Conservation (phyloP, 2,888 invertebrate genomes). For the Tetanocera ferruginea region DNA sequence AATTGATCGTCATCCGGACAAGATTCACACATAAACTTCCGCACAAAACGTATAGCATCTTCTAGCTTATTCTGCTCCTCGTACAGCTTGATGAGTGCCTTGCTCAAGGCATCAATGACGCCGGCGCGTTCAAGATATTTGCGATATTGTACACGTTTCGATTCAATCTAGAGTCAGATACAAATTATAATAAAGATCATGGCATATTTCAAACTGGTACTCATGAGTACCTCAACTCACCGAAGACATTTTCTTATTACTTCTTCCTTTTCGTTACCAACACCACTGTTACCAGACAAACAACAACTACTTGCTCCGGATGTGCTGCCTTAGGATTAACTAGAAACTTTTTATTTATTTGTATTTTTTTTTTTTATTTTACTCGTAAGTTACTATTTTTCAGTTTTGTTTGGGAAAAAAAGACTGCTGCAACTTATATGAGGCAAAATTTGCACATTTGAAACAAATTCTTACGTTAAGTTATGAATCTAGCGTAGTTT, state of each 20-base stretch:
- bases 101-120: constrained; percentile 68
- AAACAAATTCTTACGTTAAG: constrained; percentile 57
- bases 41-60: constrained; percentile 68
- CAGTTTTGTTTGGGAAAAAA: neutral
- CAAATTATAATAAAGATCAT: neutral
- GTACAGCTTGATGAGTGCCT: constrained; percentile 68
- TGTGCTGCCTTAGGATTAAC: no score
- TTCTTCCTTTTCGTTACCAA: neutral
- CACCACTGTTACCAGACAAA: neutral
- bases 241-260: constrained; percentile 59
- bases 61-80: constrained; percentile 69
- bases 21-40: constrained; percentile 67
- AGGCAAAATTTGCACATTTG: constrained; percentile 46
- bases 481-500: neutral
- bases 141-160: constrained; percentile 69
- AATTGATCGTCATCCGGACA: constrained; percentile 67
- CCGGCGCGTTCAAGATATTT: constrained; percentile 69
- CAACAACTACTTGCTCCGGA: neutral
- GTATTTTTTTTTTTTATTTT: neutral
- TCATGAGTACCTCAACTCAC: constrained; percentile 52
- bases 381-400: neutral
- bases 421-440: constrained; percentile 44
- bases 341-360: neutral
- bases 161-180: constrained; percentile 60
- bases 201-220: no score